Evolutionary conservation across 2,888 invertebrate species (phyloP).

Genomic region (Torymus auratus): DNA sequence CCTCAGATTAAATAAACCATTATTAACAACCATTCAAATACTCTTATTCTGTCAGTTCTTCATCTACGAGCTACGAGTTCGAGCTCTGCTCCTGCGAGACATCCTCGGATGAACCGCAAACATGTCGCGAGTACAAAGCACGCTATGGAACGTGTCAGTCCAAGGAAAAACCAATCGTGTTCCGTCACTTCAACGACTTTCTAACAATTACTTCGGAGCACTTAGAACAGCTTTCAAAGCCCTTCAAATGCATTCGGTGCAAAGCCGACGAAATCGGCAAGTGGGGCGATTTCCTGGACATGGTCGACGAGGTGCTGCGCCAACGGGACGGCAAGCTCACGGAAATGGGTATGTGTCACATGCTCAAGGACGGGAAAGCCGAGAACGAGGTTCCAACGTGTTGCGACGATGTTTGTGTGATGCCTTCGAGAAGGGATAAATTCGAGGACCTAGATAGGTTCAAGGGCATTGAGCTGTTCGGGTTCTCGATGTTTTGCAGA

Average conservation of each 20-base stretch:
- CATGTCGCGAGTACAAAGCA: neutral
- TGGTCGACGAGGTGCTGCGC: conserved; percentile 57
- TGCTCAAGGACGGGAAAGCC: too few species aligned
- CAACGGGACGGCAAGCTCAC: conserved; percentile 32
- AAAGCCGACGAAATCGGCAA: conserved; percentile 60
- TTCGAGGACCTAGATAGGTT: conserved; percentile 60
- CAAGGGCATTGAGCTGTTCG: conserved; percentile 54
- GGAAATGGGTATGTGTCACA: neutral
- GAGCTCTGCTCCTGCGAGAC: too few species aligned
- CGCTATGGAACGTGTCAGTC: conserved; percentile 3
- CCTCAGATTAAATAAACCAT: too few species aligned
- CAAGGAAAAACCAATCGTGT: neutral
- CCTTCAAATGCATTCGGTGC: conserved; percentile 53
- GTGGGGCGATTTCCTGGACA: conserved; percentile 60
- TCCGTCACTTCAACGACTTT: conserved; percentile 36
- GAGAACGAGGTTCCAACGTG: neutral
- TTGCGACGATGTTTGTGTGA: conserved; percentile 24
- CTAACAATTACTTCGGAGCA: neutral
- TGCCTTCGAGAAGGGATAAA: conserved; percentile 28
- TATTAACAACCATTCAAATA: too few species aligned
- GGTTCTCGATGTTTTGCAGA: conserved; percentile 60
- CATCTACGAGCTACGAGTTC: too few species aligned
- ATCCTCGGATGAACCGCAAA: neutral
- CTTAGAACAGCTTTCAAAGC: neutral
- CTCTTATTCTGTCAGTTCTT: too few species aligned